Conservation (phyloP, 2,888 invertebrate genomes). For the Carabus problematicus region DNA sequence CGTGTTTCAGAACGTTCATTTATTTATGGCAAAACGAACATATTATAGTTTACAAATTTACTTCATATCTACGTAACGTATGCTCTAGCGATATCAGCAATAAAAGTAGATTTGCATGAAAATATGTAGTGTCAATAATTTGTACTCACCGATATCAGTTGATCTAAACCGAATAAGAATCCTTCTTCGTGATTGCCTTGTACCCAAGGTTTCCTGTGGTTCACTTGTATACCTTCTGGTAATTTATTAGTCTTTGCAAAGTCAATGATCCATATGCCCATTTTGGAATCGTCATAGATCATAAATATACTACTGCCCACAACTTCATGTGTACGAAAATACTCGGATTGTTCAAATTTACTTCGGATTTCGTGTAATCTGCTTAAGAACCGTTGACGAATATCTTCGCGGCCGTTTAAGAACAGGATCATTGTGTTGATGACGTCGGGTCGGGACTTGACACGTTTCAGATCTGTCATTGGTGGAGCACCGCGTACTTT, state of each 20-base stretch:
- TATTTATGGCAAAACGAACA: neutral
- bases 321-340: constrained; percentile 89
- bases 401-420: constrained; percentile 70
- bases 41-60: constrained; percentile 3
- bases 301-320: constrained; percentile 94
- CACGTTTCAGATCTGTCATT: constrained; percentile 86
- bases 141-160: constrained; percentile 76
- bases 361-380: constrained; percentile 79
- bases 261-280: constrained; percentile 96
- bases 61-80: neutral
- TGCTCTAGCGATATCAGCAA: neutral
- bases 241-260: constrained; percentile 91
- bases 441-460: constrained; percentile 80
- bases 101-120: constrained; percentile 1
- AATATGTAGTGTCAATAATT: neutral
- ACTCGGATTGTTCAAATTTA: constrained; percentile 82
- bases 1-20: neutral
- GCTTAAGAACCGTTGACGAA: constrained; percentile 72
- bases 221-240: constrained; percentile 72
- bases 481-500: constrained; percentile 84
- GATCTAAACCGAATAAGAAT: constrained; percentile 89
- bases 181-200: constrained; percentile 98
- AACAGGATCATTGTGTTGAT: constrained; percentile 77
- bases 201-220: constrained; percentile 83
- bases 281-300: constrained; percentile 86